Evolutionary conservation across 2,888 invertebrate species (phyloP).

Genomic region (Archips crataeganus): DNA sequence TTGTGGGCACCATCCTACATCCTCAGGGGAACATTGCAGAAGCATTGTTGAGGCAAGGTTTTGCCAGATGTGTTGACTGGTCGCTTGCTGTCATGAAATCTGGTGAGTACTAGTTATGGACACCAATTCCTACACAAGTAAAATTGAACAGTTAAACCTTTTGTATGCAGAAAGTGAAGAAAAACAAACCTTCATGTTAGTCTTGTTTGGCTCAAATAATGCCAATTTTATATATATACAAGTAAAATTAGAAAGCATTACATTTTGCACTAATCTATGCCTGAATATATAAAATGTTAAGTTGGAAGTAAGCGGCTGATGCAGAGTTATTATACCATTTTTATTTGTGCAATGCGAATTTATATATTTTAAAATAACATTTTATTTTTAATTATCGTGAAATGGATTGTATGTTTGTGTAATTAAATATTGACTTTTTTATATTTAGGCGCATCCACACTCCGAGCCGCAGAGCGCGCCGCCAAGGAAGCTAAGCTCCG

Average conservation of each 20-base stretch:
- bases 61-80: constrained; percentile 92
- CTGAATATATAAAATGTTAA: no score
- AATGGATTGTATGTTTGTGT: no score
- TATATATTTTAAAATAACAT: background rate
- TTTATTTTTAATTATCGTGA: no score
- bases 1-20: constrained; percentile 97
- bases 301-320: background rate
- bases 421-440: background rate
- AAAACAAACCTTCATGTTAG: no score
- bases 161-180: no score
- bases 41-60: constrained; percentile 94
- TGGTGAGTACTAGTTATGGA: constrained; percentile 56
- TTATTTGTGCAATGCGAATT: constrained; percentile 31
- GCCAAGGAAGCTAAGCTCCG: constrained; percentile 95
- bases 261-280: no score
- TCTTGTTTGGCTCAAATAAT: no score
- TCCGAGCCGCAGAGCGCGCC: constrained; percentile 93
- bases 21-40: constrained; percentile 98
- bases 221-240: no score
- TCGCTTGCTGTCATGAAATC: constrained; percentile 80
- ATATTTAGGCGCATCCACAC: constrained; percentile 89
- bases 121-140: background rate
- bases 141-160: background rate
- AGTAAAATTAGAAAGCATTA: no score
- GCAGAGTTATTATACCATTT: constrained; percentile 8